Base-by-base conservation (phyloP, 2,888 invertebrate species). In the Lingula anatina region DNA sequence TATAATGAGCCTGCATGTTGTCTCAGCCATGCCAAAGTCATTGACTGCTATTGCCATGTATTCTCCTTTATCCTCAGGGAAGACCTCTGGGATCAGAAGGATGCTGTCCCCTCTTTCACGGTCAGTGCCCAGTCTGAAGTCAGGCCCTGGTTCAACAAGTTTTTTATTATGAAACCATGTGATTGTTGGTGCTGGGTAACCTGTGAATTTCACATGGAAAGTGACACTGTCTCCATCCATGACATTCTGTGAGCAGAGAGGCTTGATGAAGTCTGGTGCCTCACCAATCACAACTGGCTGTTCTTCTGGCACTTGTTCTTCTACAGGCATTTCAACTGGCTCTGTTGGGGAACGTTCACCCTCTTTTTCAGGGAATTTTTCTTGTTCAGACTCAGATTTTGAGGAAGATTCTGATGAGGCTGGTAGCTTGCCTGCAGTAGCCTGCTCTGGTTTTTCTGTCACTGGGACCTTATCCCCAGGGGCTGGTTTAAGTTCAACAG, bases 31-130 rank as follows among this genome's bases (percentile, higher is more conserved):
- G 52, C 99, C 99, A 71, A 91, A 91, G 71, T 89, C 66, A 60
- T 79, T 81, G 31, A 67, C 71, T 24, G 92, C 90, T 27, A 91
- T 85, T 73, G 94, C 94, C 76, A 90, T 93, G 79, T 97, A 99
- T 56, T 87, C 86, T 15, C 97, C 99, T 75, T 97, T 96, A 74
- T 99, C 97, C 79, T 99, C 97, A 23, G 96, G 95, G 84, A 94
- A 95, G n/a, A 93, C 94, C 79, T 96, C 94, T 7, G 91, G 87
- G 67, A 99, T 90, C 69, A 88, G 88, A 54, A 99, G 81, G 39
- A 88, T 89, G 24, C 93, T 91, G 65, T 89, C 59, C n/a, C n/a
- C n/a, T n/a, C n/a, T n/a, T n/a, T n/a, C n/a, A n/a, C n/a, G n/a
- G 57, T 79, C 77, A 49, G 77, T 71, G 45, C 65, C 68, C 44